phyloP scores from a whole-genome alignment of 2,113 vertebrate genomes.

The Apteryx mantelli region DNA sequence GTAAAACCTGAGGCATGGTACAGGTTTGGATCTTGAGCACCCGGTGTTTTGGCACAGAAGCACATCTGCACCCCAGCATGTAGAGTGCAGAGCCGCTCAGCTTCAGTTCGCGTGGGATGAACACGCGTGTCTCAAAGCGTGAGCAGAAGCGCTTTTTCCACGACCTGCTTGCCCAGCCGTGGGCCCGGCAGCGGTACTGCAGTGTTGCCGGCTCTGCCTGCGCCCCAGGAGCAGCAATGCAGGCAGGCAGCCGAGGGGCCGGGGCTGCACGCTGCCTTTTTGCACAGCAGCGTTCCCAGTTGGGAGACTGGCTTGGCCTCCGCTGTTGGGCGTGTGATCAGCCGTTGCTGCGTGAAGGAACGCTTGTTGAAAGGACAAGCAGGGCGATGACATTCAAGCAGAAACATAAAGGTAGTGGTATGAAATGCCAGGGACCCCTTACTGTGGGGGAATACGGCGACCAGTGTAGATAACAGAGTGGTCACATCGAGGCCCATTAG shows the following conservation, averaged over 20 bases:
- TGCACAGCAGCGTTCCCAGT: rapidly evolving
- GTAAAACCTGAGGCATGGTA: not conserved
- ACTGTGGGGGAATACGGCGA: no score
- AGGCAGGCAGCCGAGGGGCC: rapidly evolving
- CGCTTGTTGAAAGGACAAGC: not conserved
- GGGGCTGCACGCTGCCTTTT: not conserved
- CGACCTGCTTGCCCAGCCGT: rapidly evolving
- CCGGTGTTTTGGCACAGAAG: rapidly evolving
- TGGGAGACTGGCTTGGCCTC: not conserved
- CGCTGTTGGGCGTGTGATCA: rapidly evolving
- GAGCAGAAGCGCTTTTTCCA: not conserved
- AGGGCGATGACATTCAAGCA: rapidly evolving
- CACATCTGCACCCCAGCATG: not conserved
- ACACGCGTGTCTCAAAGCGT: not conserved
- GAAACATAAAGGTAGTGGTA: rapidly evolving
- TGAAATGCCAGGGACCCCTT: not conserved
- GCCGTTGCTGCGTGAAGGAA: rapidly evolving
- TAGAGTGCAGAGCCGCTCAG: not conserved
- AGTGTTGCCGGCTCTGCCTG: not conserved
- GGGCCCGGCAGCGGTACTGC: not conserved
- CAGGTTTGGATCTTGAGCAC: not conserved
- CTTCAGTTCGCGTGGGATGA: not conserved
- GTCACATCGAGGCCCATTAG: rapidly evolving
- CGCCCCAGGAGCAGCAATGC: not conserved
- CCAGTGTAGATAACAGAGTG: rapidly evolving